Percentiles rank a stretch among this genome's conserved stretches.
Evolutionary conservation across 2,888 invertebrate genomes (phyloP).

Genomic region (Andrena hattorfiana): DNA sequence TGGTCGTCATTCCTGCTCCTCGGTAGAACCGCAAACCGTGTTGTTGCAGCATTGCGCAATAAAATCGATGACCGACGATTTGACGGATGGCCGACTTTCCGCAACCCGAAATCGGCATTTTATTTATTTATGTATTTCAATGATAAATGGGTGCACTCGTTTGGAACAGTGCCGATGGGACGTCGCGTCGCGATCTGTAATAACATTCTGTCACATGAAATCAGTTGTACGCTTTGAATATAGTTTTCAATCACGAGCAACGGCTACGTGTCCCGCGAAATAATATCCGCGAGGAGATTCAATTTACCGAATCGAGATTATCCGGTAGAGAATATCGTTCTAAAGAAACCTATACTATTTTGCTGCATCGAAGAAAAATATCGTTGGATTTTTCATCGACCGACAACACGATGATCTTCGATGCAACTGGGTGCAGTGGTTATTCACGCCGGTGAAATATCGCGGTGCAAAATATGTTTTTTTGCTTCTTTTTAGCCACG

Average conservation of each 20-base stretch:
- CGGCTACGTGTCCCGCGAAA: neutral
- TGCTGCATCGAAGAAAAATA: neutral
- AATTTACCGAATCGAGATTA: constrained; percentile 12
- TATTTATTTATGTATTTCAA: constrained; percentile 44
- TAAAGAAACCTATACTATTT: neutral
- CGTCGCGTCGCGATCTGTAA: neutral
- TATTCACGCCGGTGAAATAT: constrained; percentile 26
- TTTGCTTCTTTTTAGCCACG: neutral
- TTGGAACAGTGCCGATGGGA: neutral
- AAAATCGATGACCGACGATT: constrained; percentile 58
- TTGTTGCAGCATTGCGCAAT: constrained; percentile 64
- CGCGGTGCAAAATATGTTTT: constrained; percentile 23
- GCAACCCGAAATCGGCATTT: neutral
- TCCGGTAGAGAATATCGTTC: neutral
- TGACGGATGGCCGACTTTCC: constrained; percentile 40
- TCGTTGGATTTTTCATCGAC: constrained; percentile 5
- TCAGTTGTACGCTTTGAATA: neutral
- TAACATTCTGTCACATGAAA: neutral
- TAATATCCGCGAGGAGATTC: neutral
- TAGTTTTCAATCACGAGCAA: neutral
- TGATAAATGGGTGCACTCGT: constrained; percentile 1
- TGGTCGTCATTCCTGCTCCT: constrained; percentile 45
- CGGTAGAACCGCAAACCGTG: constrained; percentile 33
- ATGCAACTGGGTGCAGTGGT: constrained; percentile 2
- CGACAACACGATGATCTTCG: neutral